Evolutionary conservation across 1,140 invertebrate genomes (phyloP), one percentile per base, ranked within the genome.

Genomic region (Philotrypesis tridentata): DNA sequence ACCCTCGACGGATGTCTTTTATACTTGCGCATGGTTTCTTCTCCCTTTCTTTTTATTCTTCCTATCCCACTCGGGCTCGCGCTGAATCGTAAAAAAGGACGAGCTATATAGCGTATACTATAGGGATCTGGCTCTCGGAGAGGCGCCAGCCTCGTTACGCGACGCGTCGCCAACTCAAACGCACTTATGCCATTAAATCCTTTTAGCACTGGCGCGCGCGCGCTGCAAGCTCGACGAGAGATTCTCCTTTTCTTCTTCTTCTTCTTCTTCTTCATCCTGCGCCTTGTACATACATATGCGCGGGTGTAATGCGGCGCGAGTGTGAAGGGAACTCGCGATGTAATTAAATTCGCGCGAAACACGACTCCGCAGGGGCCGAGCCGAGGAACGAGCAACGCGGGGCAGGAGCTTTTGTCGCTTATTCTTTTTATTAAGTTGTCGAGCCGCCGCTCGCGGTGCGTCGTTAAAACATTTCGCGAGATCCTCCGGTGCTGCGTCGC

Each of bases 81-180:
- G 75, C 79, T 77, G 80, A 82, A 82, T 82, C 79, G 78, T 85
- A 84, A 84, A 83, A 65, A 84, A 82, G 83, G 73, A 74, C 40
- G 72, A 82, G 80, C 43, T 67, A 60, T n/a, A n/a, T n/a, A n/a
- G n/a, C n/a, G 83, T 79, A 80, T 82, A 85, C 84, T 80, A 85
- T 83, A 81, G 3, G 61, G 43, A 70, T 79, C 68, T 21, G 60
- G 27, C 68, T 80, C 70, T 60, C 43, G 60, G 27, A 80, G 79
- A 48, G 27, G 25, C 33, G 33, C 71, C 75, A 72, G 63, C 37
- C 79, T 81, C 79, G 79, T 81, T 81, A 81, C 37, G 40, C 79
- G 73, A 33, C 67, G 27, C 31, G 60, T 65, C 71, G 25, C 37
- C 27, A 70, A 9, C 73, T 82, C 40, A 82, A 82, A 77, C 63